These are phyloP conservation scores for Pentalonia nigronervosa DNA, from an alignment of 1,140 invertebrate genomes.

Conservation along the genomic window DNA sequence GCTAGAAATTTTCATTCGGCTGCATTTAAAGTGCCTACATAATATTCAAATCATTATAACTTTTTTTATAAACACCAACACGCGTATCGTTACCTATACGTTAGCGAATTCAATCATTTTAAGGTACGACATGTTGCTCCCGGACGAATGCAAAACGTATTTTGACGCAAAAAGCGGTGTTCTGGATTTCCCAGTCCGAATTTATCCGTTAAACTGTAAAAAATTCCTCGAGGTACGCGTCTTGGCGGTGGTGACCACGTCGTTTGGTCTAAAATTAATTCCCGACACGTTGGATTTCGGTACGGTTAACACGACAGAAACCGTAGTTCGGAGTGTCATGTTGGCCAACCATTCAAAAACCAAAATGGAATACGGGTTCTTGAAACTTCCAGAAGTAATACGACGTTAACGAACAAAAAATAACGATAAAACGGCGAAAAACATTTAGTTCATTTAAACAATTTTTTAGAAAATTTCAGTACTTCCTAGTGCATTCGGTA, in stretches of 20 bases:
- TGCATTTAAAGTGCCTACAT: constrained; percentile 20
- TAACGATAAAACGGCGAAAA: neutral
- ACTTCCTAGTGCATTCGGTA: constrained; percentile 9
- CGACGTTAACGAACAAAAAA: neutral
- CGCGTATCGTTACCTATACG: neutral
- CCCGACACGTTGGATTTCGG: neutral
- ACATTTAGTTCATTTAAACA: neutral
- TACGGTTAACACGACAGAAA: constrained; percentile 28
- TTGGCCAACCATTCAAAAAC: constrained; percentile 19
- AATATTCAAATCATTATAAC: neutral
- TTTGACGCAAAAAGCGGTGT: neutral
- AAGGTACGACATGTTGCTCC: constrained; percentile 6
- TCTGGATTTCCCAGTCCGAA: neutral
- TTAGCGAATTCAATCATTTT: neutral
- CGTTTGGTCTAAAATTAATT: constrained; percentile 24
- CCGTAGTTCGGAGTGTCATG: constrained; percentile 10
- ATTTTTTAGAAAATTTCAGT: constrained; percentile 24
- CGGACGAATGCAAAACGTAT: neutral
- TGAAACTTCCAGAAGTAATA: constrained; percentile 43
- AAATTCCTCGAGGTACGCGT: neutral
- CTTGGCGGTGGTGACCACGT: neutral
- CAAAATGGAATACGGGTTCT: constrained; percentile 12
- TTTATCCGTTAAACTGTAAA: neutral
- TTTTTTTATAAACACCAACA: neutral
- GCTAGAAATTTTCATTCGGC: neutral